Evolutionary conservation across 2,888 invertebrate genomes (phyloP).

Genomic region (Chymomyza caudatula): DNA sequence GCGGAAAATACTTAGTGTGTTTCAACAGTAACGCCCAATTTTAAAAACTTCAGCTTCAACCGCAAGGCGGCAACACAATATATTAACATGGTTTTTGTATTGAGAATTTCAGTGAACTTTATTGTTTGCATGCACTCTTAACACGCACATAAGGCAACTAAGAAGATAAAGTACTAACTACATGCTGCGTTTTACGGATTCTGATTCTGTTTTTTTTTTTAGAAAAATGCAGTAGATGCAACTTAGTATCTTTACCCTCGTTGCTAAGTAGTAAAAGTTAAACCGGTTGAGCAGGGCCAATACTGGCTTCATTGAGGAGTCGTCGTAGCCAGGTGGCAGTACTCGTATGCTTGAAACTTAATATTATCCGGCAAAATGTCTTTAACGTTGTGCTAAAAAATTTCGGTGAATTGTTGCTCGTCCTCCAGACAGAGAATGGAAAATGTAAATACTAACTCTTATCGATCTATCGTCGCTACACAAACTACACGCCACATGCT

Average conservation of each 20-base stretch:
- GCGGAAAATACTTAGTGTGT: not conserved
- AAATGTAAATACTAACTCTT: constrained; percentile 36
- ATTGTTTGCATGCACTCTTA: not conserved
- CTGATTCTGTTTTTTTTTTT: not conserved
- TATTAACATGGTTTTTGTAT: not conserved
- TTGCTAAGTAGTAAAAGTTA: constrained; percentile 57
- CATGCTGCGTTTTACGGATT: not conserved
- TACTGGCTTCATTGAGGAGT: constrained; percentile 58
- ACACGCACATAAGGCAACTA: not conserved
- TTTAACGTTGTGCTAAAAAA: constrained; percentile 72
- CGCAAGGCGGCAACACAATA: too few relatives aligned
- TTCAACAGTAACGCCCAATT: not conserved
- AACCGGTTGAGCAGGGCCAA: constrained; percentile 47
- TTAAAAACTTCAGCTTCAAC: not conserved
- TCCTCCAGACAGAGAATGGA: constrained; percentile 4
- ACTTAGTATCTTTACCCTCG: constrained; percentile 12
- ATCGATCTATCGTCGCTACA: constrained; percentile 63
- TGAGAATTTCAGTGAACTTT: not conserved
- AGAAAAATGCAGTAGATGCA: not conserved
- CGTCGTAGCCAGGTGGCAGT: constrained; percentile 22
- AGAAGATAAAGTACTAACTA: not conserved
- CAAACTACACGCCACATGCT: constrained; percentile 55
- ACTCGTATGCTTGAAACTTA: constrained; percentile 58
- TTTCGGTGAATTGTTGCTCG: constrained; percentile 65
- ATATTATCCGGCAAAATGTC: constrained; percentile 69